Evolutionary conservation across 2,888 invertebrate genomes (phyloP).

Genomic region (Blastobasis adustella): DNA sequence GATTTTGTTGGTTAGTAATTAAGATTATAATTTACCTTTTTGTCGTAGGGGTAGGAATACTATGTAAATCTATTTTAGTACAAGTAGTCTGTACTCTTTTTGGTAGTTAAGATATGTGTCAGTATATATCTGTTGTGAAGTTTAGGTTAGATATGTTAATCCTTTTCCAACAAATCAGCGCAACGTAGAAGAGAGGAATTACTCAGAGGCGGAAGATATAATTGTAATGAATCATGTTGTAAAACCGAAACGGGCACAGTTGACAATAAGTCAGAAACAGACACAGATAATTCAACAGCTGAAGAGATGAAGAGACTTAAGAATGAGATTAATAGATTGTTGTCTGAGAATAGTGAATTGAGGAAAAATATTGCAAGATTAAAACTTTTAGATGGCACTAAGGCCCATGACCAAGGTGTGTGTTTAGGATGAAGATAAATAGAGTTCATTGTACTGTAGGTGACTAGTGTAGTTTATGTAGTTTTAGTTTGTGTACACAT

Average conservation of each 20-base stretch:
- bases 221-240: not conserved
- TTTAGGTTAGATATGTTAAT: too few relatives aligned
- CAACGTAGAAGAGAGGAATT: not conserved
- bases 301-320: conserved; percentile 34
- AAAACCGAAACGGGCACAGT: not conserved
- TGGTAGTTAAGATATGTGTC: too few relatives aligned
- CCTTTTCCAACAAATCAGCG: not conserved
- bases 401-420: conserved; percentile 21
- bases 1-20: not conserved
- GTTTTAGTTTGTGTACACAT: too few relatives aligned
- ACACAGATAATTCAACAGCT: conserved; percentile 9
- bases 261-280: conserved; percentile 1
- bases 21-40: too few relatives aligned
- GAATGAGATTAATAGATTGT: conserved; percentile 34
- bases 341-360: conserved; percentile 40
- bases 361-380: conserved; percentile 39
- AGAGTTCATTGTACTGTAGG: too few relatives aligned
- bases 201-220: conserved; percentile 1
- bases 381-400: conserved; percentile 6
- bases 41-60: too few relatives aligned
- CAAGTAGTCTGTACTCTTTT: too few relatives aligned
- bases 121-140: too few relatives aligned
- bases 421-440: not conserved
- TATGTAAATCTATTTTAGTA: too few relatives aligned
- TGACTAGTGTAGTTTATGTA: too few relatives aligned